Evolutionary conservation across 1,140 invertebrate species (phyloP).

Genomic region (Heliothis subflexa): DNA sequence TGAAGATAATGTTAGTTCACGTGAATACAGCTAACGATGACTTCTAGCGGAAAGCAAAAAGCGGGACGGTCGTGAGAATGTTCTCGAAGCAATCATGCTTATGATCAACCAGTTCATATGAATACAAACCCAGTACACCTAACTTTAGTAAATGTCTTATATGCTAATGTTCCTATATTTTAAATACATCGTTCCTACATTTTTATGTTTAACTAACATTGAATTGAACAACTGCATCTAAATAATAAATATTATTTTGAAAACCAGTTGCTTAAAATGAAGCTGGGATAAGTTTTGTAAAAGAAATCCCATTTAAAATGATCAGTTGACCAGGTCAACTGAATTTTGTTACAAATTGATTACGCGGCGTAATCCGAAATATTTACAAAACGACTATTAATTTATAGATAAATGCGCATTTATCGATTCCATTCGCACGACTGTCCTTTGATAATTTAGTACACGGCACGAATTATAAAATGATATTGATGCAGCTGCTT

Average conservation of each 20-base stretch:
- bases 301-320: no score
- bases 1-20: slow-evolving; percentile 55
- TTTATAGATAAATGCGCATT: not conserved
- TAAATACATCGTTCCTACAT: slow-evolving; percentile 12
- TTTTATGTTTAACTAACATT: not conserved
- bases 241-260: not conserved
- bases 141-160: no score
- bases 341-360: no score
- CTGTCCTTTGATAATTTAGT: slow-evolving; percentile 25
- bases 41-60: not conserved
- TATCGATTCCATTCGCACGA: not conserved
- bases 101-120: no score
- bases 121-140: no score
- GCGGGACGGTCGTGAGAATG: slow-evolving; percentile 13
- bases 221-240: not conserved
- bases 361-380: no score
- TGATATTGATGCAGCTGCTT: slow-evolving; percentile 44
- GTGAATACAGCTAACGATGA: not conserved
- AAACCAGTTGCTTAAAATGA: no score
- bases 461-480: slow-evolving; percentile 32
- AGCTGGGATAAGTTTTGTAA: no score
- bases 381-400: not conserved
- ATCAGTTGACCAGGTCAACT: no score
- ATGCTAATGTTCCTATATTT: slow-evolving; percentile 13
- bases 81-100: not conserved